Percentiles rank a stretch among this genome's conserved stretches.
phyloP scores from a whole-genome alignment of 1,140 invertebrate genomes.

The Tetramorium simillimum region DNA sequence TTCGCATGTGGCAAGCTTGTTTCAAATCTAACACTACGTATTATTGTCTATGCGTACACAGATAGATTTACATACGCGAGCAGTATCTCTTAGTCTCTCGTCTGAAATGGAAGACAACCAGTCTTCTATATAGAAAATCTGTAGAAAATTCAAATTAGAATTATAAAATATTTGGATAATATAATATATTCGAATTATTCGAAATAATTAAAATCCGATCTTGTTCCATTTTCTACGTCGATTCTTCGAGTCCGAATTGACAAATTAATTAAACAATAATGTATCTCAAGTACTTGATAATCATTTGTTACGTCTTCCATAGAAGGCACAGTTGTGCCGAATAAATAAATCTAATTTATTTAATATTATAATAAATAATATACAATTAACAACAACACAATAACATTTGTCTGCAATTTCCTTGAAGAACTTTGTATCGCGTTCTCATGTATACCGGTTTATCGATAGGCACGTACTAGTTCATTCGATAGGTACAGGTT shows the following conservation, averaged over 20 bases:
- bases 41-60: background rate
- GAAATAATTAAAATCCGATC: too few species aligned
- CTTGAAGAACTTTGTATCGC: background rate
- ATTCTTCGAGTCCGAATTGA: too few species aligned
- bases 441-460: constrained; percentile 31
- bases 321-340: background rate
- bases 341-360: background rate
- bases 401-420: background rate
- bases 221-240: too few species aligned
- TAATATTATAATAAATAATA: background rate
- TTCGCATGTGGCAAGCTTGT: background rate
- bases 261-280: too few species aligned
- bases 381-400: background rate
- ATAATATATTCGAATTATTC: too few species aligned
- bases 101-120: too few species aligned
- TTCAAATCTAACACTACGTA: constrained; percentile 2
- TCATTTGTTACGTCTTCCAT: background rate
- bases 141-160: too few species aligned
- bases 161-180: too few species aligned
- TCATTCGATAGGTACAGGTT: constrained; percentile 12
- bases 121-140: too few species aligned
- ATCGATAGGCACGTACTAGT: background rate
- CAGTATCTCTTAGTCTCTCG: too few species aligned
- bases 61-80: too few species aligned
- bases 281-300: background rate